Evolutionary conservation across 2,888 invertebrate genomes (phyloP), one percentile per base, ranked within the genome.

Genomic region (Agonopterix arenella): DNA sequence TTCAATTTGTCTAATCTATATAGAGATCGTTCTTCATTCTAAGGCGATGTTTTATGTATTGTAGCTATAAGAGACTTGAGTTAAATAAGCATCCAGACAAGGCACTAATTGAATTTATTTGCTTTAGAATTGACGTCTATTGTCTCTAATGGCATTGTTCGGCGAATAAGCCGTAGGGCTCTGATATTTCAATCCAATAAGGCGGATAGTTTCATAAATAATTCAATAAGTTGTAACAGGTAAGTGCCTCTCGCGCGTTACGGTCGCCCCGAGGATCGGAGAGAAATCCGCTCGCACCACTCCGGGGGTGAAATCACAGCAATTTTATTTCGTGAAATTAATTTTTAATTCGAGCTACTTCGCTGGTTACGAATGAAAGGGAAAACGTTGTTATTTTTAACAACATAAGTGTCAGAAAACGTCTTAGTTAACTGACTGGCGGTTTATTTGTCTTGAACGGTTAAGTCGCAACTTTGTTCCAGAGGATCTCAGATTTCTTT

Each of bases 201-300:
- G 76, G 75, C 61, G 73, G 80, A 81, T 83, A 85, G 82, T 84
- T 75, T 76, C 68, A 83, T 89, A 83, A 86, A 89, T 85, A 82
- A 86, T 89, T 85, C 84, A 86, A 73, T 72, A 74, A 77, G 78
- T 75, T 80, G 84, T 84, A 84, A 84, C 84, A 77, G 80, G 84
- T 86, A 88, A 88, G 85, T 83, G 85, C 81, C 75, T 79, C 74
- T 84, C 73, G 62, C 73, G 68, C 70, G 76, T 84, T 83, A 86
- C 74, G 81, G 76, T 66, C 83, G 79, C 73, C 71, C 55, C 9
- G 80, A 79, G 82, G 74, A 61, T 54, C 50, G 57, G 65, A 60
- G 65, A 67, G 70, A 69, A 76, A 71, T 75, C 70, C 58, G 64
- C 68, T 66, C 73, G 57, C 67, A 60, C 66, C 67, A 68, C 68